Evolutionary conservation across 2,888 invertebrate genomes (phyloP).

Genomic region (Lumbricus terrestris): DNA sequence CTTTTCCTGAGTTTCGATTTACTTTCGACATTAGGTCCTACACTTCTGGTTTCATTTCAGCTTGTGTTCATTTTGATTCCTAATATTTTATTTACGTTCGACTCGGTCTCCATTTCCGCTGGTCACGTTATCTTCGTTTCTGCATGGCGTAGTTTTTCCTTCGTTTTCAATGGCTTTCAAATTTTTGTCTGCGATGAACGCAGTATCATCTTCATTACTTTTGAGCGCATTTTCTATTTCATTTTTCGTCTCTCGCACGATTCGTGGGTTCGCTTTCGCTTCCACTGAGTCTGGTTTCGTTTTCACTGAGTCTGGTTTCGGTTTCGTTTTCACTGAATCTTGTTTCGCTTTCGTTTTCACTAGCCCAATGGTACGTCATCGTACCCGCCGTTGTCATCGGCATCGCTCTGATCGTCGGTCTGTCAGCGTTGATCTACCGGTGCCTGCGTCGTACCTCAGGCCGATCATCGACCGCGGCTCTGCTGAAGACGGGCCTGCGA

Average conservation of each 20-base stretch:
- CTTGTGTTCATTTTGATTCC: too few species aligned
- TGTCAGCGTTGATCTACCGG: constrained; percentile 69
- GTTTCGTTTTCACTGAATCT: not conserved
- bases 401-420: constrained; percentile 65
- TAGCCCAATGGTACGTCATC: constrained; percentile 60
- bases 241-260: too few species aligned
- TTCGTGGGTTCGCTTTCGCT: too few species aligned
- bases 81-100: too few species aligned
- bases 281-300: too few species aligned
- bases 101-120: too few species aligned
- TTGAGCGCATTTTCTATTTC: too few species aligned
- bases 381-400: constrained; percentile 69
- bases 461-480: constrained; percentile 41
- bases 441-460: constrained; percentile 68
- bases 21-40: too few species aligned
- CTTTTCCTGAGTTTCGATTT: too few species aligned
- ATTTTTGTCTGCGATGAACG: too few species aligned
- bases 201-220: too few species aligned
- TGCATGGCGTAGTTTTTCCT: not conserved
- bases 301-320: not conserved
- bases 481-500: not conserved
- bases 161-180: not conserved
- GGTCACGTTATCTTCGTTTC: not conserved
- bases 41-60: too few species aligned
- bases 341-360: constrained; percentile 34